Percentiles rank a stretch among this genome's conserved stretches.
Evolutionary conservation across 2,888 invertebrate species (phyloP).

Genomic region (Thymelicus sylvestris): DNA sequence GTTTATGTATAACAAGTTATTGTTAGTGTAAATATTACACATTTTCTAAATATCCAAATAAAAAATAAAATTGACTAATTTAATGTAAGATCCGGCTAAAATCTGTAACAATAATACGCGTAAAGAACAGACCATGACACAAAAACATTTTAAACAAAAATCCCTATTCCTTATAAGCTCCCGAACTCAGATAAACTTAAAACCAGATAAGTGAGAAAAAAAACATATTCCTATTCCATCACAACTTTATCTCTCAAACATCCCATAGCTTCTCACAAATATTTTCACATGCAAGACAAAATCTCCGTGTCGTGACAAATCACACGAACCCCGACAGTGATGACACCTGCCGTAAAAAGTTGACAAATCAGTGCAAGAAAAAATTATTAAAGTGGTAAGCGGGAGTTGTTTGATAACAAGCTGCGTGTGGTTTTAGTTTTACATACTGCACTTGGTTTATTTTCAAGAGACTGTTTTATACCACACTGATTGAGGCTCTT

Average conservation of each 20-base stretch:
- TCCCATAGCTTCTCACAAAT: constrained; percentile 20
- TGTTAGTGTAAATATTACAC: no score
- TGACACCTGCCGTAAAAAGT: constrained; percentile 51
- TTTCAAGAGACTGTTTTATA: constrained; percentile 20
- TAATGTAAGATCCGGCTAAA: no score
- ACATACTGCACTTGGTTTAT: not conserved
- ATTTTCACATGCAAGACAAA: constrained; percentile 18
- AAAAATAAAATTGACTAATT: no score
- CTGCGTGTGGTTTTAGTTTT: not conserved
- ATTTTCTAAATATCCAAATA: no score
- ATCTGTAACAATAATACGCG: no score
- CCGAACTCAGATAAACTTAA: no score
- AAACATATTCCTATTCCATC: not conserved
- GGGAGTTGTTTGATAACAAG: constrained; percentile 50
- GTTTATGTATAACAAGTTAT: no score
- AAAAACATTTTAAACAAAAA: not conserved
- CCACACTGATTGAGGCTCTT: no score
- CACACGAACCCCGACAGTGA: constrained; percentile 31
- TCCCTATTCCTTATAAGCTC: no score
- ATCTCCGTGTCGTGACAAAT: constrained; percentile 43
- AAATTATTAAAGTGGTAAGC: constrained; percentile 40
- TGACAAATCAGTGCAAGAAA: constrained; percentile 64
- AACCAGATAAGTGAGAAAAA: not conserved
- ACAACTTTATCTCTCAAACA: constrained; percentile 2
- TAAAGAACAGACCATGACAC: not conserved